phyloP scores from a whole-genome alignment of 1,140 invertebrate species.

The Diorhabda sublineata region DNA sequence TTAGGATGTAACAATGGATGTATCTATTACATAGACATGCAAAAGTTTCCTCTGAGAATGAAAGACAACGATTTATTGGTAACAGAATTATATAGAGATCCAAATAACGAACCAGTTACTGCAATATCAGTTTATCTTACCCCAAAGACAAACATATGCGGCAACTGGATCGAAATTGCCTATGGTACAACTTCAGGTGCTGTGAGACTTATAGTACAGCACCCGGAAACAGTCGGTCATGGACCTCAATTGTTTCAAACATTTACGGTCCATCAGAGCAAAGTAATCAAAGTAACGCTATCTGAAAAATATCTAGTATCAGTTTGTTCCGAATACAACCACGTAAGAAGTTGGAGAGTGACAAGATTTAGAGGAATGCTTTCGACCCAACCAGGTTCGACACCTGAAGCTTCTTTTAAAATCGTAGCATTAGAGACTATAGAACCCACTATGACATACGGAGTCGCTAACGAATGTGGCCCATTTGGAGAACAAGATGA shows the following conservation, averaged over 20 bases:
- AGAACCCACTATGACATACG: slow-evolving; percentile 64
- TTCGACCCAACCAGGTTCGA: slow-evolving; percentile 95
- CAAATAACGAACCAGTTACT: slow-evolving; percentile 90
- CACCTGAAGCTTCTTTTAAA: slow-evolving; percentile 94
- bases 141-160: slow-evolving; percentile 94
- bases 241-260: slow-evolving; percentile 97
- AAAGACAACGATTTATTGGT: slow-evolving; percentile 98
- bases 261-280: slow-evolving; percentile 95
- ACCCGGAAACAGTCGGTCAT: slow-evolving; percentile 97
- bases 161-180: slow-evolving; percentile 99
- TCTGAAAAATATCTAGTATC: slow-evolving; percentile 97
- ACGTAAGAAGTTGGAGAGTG: slow-evolving; percentile 94
- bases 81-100: slow-evolving; percentile 94
- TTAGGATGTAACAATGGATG: slow-evolving; percentile 94
- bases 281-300: slow-evolving; percentile 90
- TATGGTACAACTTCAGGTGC: slow-evolving; percentile 95
- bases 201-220: slow-evolving; percentile 95
- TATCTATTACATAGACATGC: slow-evolving; percentile 99
- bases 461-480: slow-evolving; percentile 72
- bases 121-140: slow-evolving; percentile 98
- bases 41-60: slow-evolving; percentile 97
- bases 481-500: slow-evolving; percentile 97
- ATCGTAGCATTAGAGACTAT: slow-evolving; percentile 85
- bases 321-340: slow-evolving; percentile 96
- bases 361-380: slow-evolving; percentile 95